phyloP scores from a whole-genome alignment of 2,113 vertebrate species.

The Neolamprologus longior region DNA sequence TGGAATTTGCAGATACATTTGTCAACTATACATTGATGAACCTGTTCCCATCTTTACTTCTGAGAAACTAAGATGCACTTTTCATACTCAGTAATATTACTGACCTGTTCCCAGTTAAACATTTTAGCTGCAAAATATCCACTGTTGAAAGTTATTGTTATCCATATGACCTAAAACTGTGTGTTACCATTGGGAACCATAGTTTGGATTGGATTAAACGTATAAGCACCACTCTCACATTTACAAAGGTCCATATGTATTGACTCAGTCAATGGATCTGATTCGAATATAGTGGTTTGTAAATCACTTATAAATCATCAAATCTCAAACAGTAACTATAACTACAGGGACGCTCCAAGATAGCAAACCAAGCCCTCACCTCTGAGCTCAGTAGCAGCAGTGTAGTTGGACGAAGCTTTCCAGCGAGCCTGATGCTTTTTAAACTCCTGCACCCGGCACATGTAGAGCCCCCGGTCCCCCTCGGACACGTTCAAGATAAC shows the following conservation, averaged over 20 bases:
- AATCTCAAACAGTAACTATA: not conserved
- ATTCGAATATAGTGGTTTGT: not conserved
- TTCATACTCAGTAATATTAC: not conserved
- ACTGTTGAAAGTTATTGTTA: not conserved
- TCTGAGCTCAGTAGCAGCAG: conserved; percentile 76
- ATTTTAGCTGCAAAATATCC: not conserved
- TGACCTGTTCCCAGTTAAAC: not conserved
- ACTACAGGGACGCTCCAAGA: not conserved
- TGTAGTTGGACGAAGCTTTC: conserved; percentile 85
- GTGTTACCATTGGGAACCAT: rapidly evolving
- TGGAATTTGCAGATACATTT: not conserved
- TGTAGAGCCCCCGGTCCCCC: conserved; percentile 82
- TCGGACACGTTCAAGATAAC: conserved; percentile 76
- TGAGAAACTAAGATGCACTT: not conserved
- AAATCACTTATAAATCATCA: not conserved
- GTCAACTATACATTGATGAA: not conserved
- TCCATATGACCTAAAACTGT: not conserved
- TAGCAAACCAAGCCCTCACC: conserved; percentile 31
- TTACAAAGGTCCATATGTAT: not conserved
- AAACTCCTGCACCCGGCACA: conserved; percentile 92
- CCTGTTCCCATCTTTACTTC: not conserved
- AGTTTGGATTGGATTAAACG: not conserved
- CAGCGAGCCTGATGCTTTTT: conserved; percentile 83
- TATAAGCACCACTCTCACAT: not conserved
- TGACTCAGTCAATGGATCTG: not conserved